phyloP scores from a whole-genome alignment of 1,140 invertebrate species.

The Drosophila gunungcola region DNA sequence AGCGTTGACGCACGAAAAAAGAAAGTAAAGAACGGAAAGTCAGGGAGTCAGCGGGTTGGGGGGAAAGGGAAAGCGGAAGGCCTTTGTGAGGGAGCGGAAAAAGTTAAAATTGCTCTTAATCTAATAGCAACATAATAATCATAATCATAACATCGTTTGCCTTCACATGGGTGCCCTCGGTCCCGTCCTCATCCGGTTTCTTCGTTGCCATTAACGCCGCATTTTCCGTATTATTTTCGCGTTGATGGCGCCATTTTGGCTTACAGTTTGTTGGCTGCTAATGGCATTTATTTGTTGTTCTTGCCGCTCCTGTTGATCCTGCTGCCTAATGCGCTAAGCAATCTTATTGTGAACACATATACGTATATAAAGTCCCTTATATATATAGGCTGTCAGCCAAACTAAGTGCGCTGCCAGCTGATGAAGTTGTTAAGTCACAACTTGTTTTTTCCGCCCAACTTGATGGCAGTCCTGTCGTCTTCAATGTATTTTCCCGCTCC shows the following conservation, averaged over 20 bases:
- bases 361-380: slow-evolving; percentile 7
- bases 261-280: slow-evolving; percentile 74
- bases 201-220: slow-evolving; percentile 74
- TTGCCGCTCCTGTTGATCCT: slow-evolving; percentile 40
- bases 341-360: slow-evolving; percentile 57
- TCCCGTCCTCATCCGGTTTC: not conserved
- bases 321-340: slow-evolving; percentile 69
- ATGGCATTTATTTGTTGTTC: slow-evolving; percentile 68
- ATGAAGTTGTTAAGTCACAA: slow-evolving; percentile 80
- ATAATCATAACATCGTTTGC: slow-evolving; percentile 83
- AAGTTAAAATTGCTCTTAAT: slow-evolving; percentile 83
- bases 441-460: slow-evolving; percentile 48
- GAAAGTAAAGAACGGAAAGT: slow-evolving; percentile 35
- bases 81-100: slow-evolving; percentile 49
- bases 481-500: slow-evolving; percentile 22
- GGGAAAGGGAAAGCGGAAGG: slow-evolving; percentile 1
- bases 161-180: slow-evolving; percentile 51
- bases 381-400: slow-evolving; percentile 19
- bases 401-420: slow-evolving; percentile 63
- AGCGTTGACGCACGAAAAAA: slow-evolving; percentile 63
- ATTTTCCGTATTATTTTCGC: slow-evolving; percentile 81
- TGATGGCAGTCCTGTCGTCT: slow-evolving; percentile 26
- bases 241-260: slow-evolving; percentile 77
- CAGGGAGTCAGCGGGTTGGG: not conserved
- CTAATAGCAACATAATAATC: slow-evolving; percentile 84